These are phyloP conservation scores for Hoplodrina blanda DNA, from an alignment of 2,888 invertebrate genomes.

Conservation along the genomic window DNA sequence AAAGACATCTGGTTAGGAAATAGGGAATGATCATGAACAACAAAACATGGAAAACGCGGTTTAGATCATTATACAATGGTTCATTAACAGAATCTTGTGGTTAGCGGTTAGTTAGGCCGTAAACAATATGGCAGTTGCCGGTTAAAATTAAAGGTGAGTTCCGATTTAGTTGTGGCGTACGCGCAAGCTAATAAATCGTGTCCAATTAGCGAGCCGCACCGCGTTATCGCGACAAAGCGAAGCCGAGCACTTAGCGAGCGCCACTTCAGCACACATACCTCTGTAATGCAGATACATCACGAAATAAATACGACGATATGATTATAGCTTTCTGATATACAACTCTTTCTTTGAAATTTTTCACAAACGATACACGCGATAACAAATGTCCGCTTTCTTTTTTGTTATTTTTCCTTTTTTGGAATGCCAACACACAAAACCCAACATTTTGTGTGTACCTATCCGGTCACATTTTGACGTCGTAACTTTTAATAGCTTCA, in stretches of 20 bases:
- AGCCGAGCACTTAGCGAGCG: slow-evolving; percentile 73
- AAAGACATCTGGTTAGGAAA: slow-evolving; percentile 64
- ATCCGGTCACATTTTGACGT: slow-evolving; percentile 58
- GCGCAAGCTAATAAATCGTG: slow-evolving; percentile 82
- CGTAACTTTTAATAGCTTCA: slow-evolving; percentile 62
- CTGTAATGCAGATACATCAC: slow-evolving; percentile 22
- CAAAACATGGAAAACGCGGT: slow-evolving; percentile 32
- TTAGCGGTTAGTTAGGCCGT: slow-evolving; percentile 40
- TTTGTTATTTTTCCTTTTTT: slow-evolving; percentile 33
- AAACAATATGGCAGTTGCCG: slow-evolving; percentile 36
- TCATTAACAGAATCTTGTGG: slow-evolving; percentile 55
- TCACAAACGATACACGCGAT: slow-evolving; percentile 23
- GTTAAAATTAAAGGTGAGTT: slow-evolving; percentile 61
- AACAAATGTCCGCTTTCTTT: slow-evolving; percentile 37
- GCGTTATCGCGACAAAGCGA: slow-evolving; percentile 84
- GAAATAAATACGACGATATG: slow-evolving; percentile 44
- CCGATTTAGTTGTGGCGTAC: slow-evolving; percentile 64
- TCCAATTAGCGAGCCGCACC: slow-evolving; percentile 84
- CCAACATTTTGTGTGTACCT: slow-evolving; percentile 36
- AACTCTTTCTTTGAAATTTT: slow-evolving; percentile 25
- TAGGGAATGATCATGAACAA: slow-evolving; percentile 46
- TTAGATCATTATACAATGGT: slow-evolving; percentile 54
- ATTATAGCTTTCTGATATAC: slow-evolving; percentile 31
- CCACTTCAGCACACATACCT: slow-evolving; percentile 35
- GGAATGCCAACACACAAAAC: slow-evolving; percentile 42